phyloP scores from a whole-genome alignment of 2,797 vertebrate genomes.

The Hippocampus kuda region DNA sequence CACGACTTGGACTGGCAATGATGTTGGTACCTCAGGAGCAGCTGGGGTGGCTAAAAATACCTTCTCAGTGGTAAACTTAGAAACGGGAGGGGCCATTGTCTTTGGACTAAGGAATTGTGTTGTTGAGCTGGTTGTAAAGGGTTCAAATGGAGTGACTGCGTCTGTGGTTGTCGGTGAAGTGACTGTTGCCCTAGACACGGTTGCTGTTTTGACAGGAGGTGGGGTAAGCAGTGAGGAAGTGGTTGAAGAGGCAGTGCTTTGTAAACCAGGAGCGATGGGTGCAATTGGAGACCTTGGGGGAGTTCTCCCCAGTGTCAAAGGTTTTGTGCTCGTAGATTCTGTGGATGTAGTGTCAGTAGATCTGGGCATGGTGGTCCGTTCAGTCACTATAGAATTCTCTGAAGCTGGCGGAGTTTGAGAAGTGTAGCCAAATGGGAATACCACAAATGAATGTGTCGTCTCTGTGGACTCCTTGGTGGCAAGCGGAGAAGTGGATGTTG shows the following conservation, averaged over 20 bases:
- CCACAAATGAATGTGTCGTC: slow-evolving; percentile 27
- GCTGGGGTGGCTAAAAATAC: slow-evolving; percentile 25
- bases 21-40: slow-evolving; percentile 22
- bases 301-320: slow-evolving; percentile 27
- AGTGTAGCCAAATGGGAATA: slow-evolving; percentile 12
- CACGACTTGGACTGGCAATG: slow-evolving; percentile 15
- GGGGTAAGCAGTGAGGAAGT: slow-evolving; percentile 22
- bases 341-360: slow-evolving; percentile 12
- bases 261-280: slow-evolving; percentile 20
- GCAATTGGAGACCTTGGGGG: slow-evolving; percentile 20
- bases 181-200: slow-evolving; percentile 21
- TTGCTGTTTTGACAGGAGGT: slow-evolving; percentile 33
- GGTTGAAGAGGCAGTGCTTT: slow-evolving; percentile 41
- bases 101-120: slow-evolving; percentile 31
- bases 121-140: slow-evolving; percentile 36
- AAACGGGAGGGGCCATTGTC: slow-evolving; percentile 21
- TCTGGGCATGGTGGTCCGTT: slow-evolving; percentile 32
- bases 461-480: slow-evolving; percentile 29
- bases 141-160: slow-evolving; percentile 33
- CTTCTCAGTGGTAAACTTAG: slow-evolving; percentile 39
- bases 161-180: slow-evolving; percentile 40
- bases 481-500: slow-evolving; percentile 25
- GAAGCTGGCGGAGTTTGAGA: slow-evolving; percentile 30
- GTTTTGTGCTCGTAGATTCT: slow-evolving; percentile 34
- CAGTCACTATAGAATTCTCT: slow-evolving; percentile 26